Evolutionary conservation across 2,888 invertebrate genomes (phyloP).

Genomic region (Fabriciana adippe): DNA sequence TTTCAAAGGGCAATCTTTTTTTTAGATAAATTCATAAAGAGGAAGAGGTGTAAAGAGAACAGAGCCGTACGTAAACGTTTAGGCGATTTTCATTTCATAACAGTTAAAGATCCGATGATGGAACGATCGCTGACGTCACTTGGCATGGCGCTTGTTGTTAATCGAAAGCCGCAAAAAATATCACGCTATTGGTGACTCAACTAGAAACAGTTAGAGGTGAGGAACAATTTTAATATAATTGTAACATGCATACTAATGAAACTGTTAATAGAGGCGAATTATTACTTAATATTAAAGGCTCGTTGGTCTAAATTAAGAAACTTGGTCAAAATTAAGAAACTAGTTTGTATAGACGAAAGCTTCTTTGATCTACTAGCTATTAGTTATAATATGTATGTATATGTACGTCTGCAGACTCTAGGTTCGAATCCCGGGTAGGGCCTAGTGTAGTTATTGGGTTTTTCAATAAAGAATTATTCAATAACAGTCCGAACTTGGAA

Average conservation of each 20-base stretch:
- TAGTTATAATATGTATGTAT: too few species aligned
- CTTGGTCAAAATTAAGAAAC: too few species aligned
- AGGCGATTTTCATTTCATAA: slow-evolving; percentile 39
- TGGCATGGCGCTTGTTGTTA: slow-evolving; percentile 28
- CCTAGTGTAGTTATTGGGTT: too few species aligned
- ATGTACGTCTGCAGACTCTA: too few species aligned
- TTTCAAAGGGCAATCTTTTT: neutral
- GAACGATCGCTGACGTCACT: slow-evolving; percentile 38
- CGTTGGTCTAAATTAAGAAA: too few species aligned
- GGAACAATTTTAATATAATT: neutral
- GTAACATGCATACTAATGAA: too few species aligned
- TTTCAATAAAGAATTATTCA: too few species aligned
- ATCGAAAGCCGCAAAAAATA: slow-evolving; percentile 23
- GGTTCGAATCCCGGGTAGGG: too few species aligned
- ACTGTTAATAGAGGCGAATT: neutral
- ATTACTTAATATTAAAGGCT: neutral
- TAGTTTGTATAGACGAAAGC: too few species aligned
- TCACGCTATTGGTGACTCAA: slow-evolving; percentile 19
- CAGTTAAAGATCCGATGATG: slow-evolving; percentile 40
- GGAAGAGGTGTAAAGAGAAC: slow-evolving; percentile 7
- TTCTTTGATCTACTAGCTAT: too few species aligned
- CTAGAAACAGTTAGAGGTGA: slow-evolving; percentile 10
- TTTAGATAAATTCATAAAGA: neutral
- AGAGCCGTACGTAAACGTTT: slow-evolving; percentile 21
- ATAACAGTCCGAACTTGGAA: too few species aligned